Percentiles rank a stretch among this genome's conserved stretches.
These are phyloP conservation scores for Rhinichthys klamathensis DNA, from an alignment of 2,113 vertebrate species.

Conservation along the genomic window DNA sequence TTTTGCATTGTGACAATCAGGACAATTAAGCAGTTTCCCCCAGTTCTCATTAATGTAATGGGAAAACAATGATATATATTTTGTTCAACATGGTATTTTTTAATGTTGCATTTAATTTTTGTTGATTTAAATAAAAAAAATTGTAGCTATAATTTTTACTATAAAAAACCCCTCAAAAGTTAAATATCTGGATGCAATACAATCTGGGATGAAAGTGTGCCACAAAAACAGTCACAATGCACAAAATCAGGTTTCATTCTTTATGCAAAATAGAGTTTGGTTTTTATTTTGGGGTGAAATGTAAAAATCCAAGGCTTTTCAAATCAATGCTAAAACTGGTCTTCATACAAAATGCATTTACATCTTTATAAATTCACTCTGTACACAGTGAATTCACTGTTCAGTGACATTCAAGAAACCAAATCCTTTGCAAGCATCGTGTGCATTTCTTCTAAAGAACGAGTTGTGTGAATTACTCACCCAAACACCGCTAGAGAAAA, in stretches of 20 bases:
- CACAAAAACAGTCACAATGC: not conserved
- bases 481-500: constrained; percentile 9
- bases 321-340: not conserved
- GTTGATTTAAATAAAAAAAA: not conserved
- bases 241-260: not conserved
- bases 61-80: not conserved
- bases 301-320: not conserved
- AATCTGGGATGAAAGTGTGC: not conserved
- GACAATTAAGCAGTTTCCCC: not conserved
- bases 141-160: not conserved
- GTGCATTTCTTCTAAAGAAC: not conserved
- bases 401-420: not conserved
- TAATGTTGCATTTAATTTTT: not conserved
- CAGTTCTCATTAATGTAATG: not conserved
- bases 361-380: not conserved
- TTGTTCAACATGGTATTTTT: not conserved
- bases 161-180: not conserved
- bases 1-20: not conserved
- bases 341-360: not conserved
- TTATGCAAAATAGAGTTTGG: not conserved
- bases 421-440: not conserved
- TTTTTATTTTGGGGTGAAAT: not conserved
- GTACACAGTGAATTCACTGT: not conserved
- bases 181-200: not conserved
- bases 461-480: constrained; percentile 16